phyloP scores from a whole-genome alignment of 1,140 invertebrate species.

The Brachionus koreanus region DNA sequence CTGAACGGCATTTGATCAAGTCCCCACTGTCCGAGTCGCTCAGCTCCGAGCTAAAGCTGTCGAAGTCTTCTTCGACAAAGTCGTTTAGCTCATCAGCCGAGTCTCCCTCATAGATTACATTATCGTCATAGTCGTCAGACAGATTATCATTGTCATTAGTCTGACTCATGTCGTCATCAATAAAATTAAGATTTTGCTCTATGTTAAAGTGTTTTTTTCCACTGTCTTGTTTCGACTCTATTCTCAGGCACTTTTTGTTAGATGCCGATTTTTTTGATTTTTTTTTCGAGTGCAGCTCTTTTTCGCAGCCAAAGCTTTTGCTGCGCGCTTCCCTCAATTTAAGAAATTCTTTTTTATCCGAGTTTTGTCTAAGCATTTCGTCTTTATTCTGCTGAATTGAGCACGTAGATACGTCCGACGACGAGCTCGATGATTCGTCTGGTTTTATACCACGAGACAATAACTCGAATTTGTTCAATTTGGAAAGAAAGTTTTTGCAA shows the following conservation, averaged over 20 bases:
- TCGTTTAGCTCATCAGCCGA: constrained; percentile 33
- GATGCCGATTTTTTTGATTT: neutral
- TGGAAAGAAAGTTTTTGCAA: constrained; percentile 23
- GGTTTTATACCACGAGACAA: neutral
- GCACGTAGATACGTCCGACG: neutral
- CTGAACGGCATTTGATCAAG: neutral
- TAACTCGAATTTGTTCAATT: constrained; percentile 39
- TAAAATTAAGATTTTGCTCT: neutral
- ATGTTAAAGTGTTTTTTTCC: constrained; percentile 11
- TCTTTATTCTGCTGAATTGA: neutral
- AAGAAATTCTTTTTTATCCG: neutral
- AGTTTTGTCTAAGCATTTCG: constrained; percentile 1
- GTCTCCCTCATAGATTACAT: constrained; percentile 40
- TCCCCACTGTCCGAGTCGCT: neutral
- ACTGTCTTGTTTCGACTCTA: neutral
- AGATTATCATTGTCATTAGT: neutral
- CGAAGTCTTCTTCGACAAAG: constrained; percentile 13
- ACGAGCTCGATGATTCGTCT: neutral
- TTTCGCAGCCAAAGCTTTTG: constrained; percentile 38
- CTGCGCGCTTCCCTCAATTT: neutral
- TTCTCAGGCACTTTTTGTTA: neutral
- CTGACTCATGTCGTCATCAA: constrained; percentile 21
- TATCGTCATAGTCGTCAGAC: constrained; percentile 3
- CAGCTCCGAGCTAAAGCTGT: neutral
- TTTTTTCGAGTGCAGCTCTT: constrained; percentile 31